phyloP scores from a whole-genome alignment of 1,140 invertebrate species.

The Babylonia areolata region DNA sequence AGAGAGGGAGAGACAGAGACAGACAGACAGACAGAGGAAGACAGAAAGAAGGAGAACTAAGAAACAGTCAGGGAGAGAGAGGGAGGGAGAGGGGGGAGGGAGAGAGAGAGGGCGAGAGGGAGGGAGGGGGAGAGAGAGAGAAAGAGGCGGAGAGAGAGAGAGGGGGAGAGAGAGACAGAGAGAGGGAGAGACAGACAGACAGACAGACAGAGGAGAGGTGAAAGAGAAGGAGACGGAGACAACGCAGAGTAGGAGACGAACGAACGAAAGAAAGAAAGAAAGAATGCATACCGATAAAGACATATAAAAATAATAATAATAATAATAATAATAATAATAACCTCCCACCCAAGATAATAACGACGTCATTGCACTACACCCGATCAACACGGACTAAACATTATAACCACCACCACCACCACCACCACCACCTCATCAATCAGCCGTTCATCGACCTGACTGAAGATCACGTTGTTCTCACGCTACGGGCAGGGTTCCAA shows the following conservation, averaged over 20 bases:
- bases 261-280: not conserved
- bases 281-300: no score
- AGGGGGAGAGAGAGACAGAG: not conserved
- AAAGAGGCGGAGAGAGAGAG: not conserved
- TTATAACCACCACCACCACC: no score
- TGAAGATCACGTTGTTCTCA: no score
- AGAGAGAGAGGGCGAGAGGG: not conserved
- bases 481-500: no score
- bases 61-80: not conserved
- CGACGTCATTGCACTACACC: no score
- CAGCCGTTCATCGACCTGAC: no score
- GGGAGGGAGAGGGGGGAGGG: not conserved
- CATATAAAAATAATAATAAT: no score
- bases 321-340: no score
- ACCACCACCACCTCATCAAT: no score
- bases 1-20: not conserved
- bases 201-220: not conserved
- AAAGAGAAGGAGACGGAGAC: not conserved
- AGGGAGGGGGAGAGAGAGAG: not conserved
- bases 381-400: no score
- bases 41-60: not conserved
- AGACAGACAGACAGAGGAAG: not conserved
- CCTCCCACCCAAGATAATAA: no score
- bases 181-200: not conserved
- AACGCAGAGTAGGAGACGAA: not conserved